Evolutionary conservation across 2,113 vertebrate species (phyloP).

Genomic region (Neolamprologus cancellatus): DNA sequence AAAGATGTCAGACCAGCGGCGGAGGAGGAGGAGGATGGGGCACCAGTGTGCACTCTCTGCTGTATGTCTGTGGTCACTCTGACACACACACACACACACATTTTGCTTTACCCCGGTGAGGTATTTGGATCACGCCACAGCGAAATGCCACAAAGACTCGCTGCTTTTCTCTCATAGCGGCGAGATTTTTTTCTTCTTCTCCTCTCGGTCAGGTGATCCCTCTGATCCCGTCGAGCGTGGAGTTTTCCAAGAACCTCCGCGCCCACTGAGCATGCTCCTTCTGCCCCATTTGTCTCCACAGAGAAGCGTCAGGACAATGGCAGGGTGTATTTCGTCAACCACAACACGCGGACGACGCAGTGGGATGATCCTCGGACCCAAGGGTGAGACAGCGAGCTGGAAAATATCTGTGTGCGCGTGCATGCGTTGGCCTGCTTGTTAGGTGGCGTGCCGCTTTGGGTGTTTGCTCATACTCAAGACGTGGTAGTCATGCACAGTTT

Average conservation of each 20-base stretch:
- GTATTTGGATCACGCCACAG: constrained; percentile 30
- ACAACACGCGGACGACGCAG: constrained; percentile 96
- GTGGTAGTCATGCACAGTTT: background rate
- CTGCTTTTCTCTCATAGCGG: constrained; percentile 35
- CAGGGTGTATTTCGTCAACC: constrained; percentile 97
- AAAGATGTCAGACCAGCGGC: constrained; percentile 59
- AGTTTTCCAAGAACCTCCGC: background rate
- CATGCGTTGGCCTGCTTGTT: background rate
- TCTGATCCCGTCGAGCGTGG: background rate
- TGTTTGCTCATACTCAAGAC: constrained; percentile 3
- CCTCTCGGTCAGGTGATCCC: background rate
- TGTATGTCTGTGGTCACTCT: background rate
- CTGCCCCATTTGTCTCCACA: constrained; percentile 42
- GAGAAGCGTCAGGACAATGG: constrained; percentile 98
- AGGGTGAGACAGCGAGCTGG: constrained; percentile 76
- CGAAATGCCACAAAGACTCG: constrained; percentile 59
- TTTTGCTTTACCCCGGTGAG: background rate
- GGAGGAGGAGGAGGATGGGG: constrained; percentile 37
- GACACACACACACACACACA: background rate
- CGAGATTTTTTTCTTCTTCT: background rate
- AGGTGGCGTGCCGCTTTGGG: background rate
- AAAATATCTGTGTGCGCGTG: background rate
- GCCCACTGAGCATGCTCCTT: background rate
- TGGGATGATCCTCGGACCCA: constrained; percentile 98
- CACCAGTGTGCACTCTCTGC: background rate